Percentiles rank a stretch among this genome's conserved stretches.
Conservation (phyloP, 2,113 vertebrate species). For the Osmerus mordax region DNA sequence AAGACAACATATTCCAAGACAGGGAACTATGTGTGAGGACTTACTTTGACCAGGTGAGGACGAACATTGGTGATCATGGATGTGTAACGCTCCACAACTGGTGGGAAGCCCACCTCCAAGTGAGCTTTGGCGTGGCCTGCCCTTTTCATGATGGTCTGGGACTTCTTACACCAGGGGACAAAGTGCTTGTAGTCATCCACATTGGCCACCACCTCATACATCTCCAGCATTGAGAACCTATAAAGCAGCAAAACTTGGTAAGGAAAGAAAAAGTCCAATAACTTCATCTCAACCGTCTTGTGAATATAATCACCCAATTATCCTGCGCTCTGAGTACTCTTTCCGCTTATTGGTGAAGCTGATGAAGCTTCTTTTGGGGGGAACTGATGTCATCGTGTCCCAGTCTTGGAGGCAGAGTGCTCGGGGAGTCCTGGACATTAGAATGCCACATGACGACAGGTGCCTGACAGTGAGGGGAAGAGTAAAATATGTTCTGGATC, state of each 20-base stretch:
- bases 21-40: background rate
- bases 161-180: constrained; percentile 95
- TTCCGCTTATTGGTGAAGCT: constrained; percentile 87
- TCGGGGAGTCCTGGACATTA: constrained; percentile 70
- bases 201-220: constrained; percentile 91
- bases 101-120: constrained; percentile 90
- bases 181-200: constrained; percentile 93
- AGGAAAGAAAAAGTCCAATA: background rate
- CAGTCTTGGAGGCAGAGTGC: constrained; percentile 46
- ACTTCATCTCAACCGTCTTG: background rate
- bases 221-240: constrained; percentile 95
- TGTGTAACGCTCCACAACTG: constrained; percentile 87
- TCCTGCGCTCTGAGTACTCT: constrained; percentile 90
- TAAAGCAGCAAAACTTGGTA: background rate
- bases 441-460: constrained; percentile 74
- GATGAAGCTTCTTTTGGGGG: constrained; percentile 80
- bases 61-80: constrained; percentile 88
- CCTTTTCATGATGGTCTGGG: constrained; percentile 81
- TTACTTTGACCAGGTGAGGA: constrained; percentile 93
- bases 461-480: constrained; percentile 59
- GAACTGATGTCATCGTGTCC: constrained; percentile 51
- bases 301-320: constrained; percentile 79
- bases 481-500: constrained; percentile 33
- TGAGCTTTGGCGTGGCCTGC: constrained; percentile 85
- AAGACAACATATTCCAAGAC: background rate